Conservation (phyloP, 2,113 vertebrate genomes). For the Balaeniceps rex region DNA sequence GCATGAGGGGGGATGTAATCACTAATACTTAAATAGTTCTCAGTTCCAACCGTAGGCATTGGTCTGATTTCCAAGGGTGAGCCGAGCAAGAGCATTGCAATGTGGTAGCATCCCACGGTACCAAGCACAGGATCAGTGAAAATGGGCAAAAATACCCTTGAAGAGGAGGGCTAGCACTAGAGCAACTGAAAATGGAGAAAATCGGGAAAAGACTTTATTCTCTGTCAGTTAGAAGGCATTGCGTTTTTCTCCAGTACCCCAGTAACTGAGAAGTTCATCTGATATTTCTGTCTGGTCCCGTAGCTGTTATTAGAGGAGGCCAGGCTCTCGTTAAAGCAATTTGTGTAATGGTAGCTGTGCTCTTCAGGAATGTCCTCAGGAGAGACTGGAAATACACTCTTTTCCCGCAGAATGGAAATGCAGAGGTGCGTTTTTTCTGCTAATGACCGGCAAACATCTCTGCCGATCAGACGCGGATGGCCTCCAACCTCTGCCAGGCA, state of each 20-base stretch:
- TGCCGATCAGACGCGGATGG: background rate
- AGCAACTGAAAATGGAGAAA: background rate
- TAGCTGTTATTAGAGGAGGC: slow-evolving; percentile 54
- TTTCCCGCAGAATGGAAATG: slow-evolving; percentile 27
- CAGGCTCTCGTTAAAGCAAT: slow-evolving; percentile 65
- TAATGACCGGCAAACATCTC: background rate
- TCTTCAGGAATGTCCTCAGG: slow-evolving; percentile 43
- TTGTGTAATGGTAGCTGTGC: slow-evolving; percentile 63
- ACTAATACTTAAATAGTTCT: background rate
- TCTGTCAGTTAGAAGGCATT: background rate
- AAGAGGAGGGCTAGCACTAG: background rate
- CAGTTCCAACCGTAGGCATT: accelerated
- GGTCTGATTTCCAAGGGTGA: background rate
- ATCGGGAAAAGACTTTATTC: background rate
- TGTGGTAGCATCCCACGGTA: background rate
- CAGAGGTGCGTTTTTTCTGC: background rate
- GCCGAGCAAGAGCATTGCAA: background rate
- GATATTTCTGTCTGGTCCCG: slow-evolving; percentile 4
- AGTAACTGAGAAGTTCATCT: slow-evolving; percentile 20
- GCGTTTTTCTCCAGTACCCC: background rate
- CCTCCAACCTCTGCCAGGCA: slow-evolving; percentile 40
- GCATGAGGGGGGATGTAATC: slow-evolving; percentile 19
- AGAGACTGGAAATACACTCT: slow-evolving; percentile 19
- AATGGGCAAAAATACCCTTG: background rate
- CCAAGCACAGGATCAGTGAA: background rate